Conservation (phyloP, 2,113 vertebrate genomes). For the Barnardius zonarius region DNA sequence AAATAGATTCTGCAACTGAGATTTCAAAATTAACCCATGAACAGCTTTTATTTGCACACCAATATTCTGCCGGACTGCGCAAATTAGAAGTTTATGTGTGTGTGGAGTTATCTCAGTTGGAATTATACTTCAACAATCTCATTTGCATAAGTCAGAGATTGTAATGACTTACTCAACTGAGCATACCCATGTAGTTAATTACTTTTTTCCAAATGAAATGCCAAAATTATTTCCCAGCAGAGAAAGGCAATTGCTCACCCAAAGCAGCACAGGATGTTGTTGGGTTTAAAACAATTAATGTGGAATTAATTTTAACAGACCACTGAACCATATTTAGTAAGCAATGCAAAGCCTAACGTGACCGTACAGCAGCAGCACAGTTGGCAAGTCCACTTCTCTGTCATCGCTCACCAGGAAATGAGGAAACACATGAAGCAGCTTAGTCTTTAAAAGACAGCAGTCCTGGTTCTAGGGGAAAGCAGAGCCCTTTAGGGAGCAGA, state of each 20-base stretch:
- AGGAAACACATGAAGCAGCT: background rate
- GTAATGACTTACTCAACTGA: slow-evolving; percentile 75
- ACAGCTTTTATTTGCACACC: background rate
- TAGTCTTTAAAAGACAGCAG: background rate
- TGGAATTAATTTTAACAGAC: slow-evolving; percentile 65
- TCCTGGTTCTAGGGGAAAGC: background rate
- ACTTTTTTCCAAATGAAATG: slow-evolving; percentile 72
- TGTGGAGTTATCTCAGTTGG: slow-evolving; percentile 5
- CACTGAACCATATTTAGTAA: slow-evolving; percentile 1
- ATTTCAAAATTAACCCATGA: slow-evolving; percentile 23
- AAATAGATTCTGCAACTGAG: background rate
- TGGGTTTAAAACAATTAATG: slow-evolving; percentile 58
- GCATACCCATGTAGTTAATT: slow-evolving; percentile 74
- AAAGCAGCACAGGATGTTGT: slow-evolving; percentile 15
- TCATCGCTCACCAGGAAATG: background rate
- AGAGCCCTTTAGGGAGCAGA: background rate
- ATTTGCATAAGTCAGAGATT: slow-evolving; percentile 73
- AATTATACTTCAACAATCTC: slow-evolving; percentile 28
- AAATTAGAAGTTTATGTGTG: slow-evolving; percentile 38
- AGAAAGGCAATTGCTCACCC: slow-evolving; percentile 43
- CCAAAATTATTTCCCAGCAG: slow-evolving; percentile 68
- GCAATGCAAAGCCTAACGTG: background rate
- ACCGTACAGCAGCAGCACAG: background rate
- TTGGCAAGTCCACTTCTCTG: background rate
- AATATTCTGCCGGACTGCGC: background rate